These are phyloP conservation scores for Colossoma macropomum DNA, from an alignment of 2,113 vertebrate species.

Conservation along the genomic window DNA sequence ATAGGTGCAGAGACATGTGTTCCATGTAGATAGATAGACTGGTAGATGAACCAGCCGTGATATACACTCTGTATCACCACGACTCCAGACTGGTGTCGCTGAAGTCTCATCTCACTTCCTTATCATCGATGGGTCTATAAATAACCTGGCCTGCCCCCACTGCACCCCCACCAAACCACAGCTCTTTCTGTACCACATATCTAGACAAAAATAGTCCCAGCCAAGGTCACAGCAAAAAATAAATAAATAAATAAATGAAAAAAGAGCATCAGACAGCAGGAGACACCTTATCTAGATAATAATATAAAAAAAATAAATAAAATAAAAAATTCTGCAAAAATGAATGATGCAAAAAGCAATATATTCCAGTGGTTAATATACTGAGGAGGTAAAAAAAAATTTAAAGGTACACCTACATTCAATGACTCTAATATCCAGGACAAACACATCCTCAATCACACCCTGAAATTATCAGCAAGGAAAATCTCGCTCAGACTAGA, in stretches of 20 bases:
- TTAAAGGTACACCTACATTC: not conserved
- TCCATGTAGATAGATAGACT: not conserved
- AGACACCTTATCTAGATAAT: constrained; percentile 20
- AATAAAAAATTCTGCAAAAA: constrained; percentile 6
- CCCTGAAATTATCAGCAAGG: constrained; percentile 13
- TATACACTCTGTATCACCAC: not conserved
- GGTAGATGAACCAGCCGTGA: not conserved
- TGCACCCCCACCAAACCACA: not conserved
- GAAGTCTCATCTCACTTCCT: constrained; percentile 23
- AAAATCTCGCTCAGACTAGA: constrained; percentile 29
- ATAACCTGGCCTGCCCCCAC: constrained; percentile 36
- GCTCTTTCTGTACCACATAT: constrained; percentile 35
- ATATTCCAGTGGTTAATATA: not conserved
- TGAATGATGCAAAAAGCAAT: not conserved
- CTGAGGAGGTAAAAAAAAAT: not conserved
- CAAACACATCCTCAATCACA: constrained; percentile 1
- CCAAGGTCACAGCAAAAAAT: constrained; percentile 52
- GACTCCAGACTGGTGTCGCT: constrained; percentile 19
- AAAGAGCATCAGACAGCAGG: constrained; percentile 19
- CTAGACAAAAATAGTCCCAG: constrained; percentile 50
- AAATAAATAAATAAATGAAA: too few relatives aligned
- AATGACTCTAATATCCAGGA: constrained; percentile 18
- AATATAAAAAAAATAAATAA: constrained; percentile 35
- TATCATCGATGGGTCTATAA: constrained; percentile 44
- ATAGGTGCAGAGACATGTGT: not conserved